A percentile compares a stretch with the other conserved stretches of the same genome.
These are phyloP conservation scores for Phoronis australis DNA, from an alignment of 2,888 invertebrate genomes.

Conservation along the genomic window DNA sequence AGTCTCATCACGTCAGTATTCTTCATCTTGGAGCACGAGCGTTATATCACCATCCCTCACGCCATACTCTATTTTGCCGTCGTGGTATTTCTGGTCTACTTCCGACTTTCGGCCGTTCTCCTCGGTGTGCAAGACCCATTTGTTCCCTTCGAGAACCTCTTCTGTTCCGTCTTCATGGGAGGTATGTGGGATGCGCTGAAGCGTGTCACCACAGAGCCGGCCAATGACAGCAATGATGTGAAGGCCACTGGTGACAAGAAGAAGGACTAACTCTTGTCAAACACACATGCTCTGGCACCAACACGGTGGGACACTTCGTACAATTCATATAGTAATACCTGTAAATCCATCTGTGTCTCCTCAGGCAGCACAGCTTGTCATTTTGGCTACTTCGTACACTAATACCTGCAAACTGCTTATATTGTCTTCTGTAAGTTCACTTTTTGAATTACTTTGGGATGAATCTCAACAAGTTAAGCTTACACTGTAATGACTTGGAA, in stretches of 20 bases:
- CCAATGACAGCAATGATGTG: conserved; percentile 25
- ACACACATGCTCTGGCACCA: too few relatives aligned
- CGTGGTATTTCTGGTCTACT: conserved; percentile 94
- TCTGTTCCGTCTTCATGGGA: conserved; percentile 82
- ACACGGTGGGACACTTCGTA: too few relatives aligned
- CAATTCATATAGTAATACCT: too few relatives aligned
- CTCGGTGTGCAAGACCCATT: conserved; percentile 98
- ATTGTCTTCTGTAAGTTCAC: too few relatives aligned
- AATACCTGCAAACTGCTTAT: too few relatives aligned
- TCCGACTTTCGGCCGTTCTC: conserved; percentile 90
- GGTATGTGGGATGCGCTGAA: conserved; percentile 97
- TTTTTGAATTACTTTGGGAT: too few relatives aligned
- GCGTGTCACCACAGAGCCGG: conserved; percentile 62
- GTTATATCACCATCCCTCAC: conserved; percentile 92
- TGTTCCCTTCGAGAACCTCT: conserved; percentile 95
- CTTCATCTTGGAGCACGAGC: conserved; percentile 94
- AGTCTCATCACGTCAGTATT: conserved; percentile 91
- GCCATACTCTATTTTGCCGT: conserved; percentile 95
- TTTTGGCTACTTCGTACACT: too few relatives aligned
- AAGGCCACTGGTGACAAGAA: conserved; percentile 44
- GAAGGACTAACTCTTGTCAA: conserved; percentile 26
- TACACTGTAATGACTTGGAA: too few relatives aligned
- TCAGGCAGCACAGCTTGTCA: too few relatives aligned
- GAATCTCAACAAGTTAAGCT: too few relatives aligned
- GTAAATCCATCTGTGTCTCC: too few relatives aligned